Evolutionary conservation across 2,797 vertebrate species (phyloP).

Genomic region (Thaleichthys pacificus): DNA sequence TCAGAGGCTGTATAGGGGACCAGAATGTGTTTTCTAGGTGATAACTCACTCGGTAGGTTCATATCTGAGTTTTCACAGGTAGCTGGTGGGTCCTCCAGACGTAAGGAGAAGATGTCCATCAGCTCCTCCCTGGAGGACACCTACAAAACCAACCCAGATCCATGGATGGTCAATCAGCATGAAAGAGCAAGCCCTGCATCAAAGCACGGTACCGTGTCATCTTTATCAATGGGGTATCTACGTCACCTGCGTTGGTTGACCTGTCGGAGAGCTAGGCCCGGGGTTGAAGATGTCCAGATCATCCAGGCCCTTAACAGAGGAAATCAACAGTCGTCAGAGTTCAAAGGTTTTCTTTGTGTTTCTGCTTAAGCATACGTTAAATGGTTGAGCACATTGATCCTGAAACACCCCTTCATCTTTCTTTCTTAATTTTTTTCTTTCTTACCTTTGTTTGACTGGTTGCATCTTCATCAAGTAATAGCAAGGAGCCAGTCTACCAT

Average conservation of each 20-base stretch:
- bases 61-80: background rate
- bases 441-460: slow-evolving; percentile 36
- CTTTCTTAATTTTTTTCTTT: background rate
- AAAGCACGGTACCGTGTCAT: background rate
- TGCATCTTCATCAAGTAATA: slow-evolving; percentile 44
- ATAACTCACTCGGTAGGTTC: slow-evolving; percentile 47
- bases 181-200: background rate
- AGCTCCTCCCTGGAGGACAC: slow-evolving; percentile 45
- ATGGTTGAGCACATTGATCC: too few species aligned
- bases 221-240: too few species aligned
- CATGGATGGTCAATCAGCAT: background rate
- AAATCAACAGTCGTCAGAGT: background rate
- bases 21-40: slow-evolving; percentile 4
- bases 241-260: slow-evolving; percentile 26
- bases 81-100: slow-evolving; percentile 25
- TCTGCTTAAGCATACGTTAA: background rate
- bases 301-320: slow-evolving; percentile 12
- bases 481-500: slow-evolving; percentile 39
- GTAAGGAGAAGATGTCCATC: slow-evolving; percentile 56
- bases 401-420: too few species aligned
- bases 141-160: slow-evolving; percentile 28
- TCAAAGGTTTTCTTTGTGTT: background rate
- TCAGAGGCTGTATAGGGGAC: background rate
- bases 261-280: slow-evolving; percentile 9
- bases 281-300: slow-evolving; percentile 42